phyloP scores from a whole-genome alignment of 2,113 vertebrate genomes.

The Amia ocellicauda region DNA sequence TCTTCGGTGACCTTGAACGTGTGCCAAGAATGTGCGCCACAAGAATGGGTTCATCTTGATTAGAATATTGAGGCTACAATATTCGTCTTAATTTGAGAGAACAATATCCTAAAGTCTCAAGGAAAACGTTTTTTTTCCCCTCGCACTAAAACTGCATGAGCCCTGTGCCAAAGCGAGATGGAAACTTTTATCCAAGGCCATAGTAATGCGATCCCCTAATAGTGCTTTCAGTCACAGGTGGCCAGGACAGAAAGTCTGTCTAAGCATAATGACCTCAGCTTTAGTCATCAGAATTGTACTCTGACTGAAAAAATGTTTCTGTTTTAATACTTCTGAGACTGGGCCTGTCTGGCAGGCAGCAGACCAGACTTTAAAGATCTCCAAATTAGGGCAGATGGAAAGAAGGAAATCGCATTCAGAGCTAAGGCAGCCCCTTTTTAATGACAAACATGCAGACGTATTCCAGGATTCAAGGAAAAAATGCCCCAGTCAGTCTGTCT shows the following conservation, averaged over 20 bases:
- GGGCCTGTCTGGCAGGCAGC: background rate
- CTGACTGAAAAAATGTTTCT: background rate
- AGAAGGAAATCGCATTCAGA: background rate
- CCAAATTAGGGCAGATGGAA: background rate
- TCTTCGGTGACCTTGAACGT: background rate
- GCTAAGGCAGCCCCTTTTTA: background rate
- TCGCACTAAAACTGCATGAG: background rate
- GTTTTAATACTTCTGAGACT: background rate
- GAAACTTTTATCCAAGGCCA: background rate
- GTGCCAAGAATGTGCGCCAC: background rate
- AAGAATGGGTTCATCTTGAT: background rate
- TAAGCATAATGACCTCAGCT: slow-evolving; percentile 10
- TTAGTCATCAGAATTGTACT: background rate
- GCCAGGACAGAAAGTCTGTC: slow-evolving; percentile 1
- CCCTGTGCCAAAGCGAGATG: background rate
- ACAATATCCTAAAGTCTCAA: background rate
- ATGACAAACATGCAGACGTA: slow-evolving; percentile 2
- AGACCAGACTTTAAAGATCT: background rate
- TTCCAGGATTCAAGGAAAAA: no score
- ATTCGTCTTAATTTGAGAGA: background rate
- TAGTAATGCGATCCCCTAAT: background rate
- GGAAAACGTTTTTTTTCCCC: background rate
- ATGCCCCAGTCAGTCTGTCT: no score
- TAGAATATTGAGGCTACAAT: no score
- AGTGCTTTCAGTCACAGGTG: background rate